These are phyloP conservation scores for Epirrita christyi DNA, from an alignment of 2,888 invertebrate genomes.

Conservation along the genomic window DNA sequence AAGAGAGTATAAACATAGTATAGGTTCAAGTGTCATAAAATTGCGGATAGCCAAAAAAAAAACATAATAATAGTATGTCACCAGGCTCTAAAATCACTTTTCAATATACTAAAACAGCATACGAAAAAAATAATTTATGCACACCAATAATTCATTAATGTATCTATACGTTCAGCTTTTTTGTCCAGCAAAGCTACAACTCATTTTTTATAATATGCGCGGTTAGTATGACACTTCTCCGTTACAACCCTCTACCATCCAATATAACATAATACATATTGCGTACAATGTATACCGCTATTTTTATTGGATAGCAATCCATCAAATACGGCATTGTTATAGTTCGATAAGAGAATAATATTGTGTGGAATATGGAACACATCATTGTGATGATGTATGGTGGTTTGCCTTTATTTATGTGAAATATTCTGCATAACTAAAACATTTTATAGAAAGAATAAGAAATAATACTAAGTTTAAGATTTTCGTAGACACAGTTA, in stretches of 20 bases:
- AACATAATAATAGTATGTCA: no score
- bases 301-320: slow-evolving; percentile 54
- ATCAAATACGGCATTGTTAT: slow-evolving; percentile 54
- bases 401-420: background rate
- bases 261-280: slow-evolving; percentile 9
- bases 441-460: background rate
- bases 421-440: no score
- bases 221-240: background rate
- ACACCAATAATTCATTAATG: no score
- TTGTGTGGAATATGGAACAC: slow-evolving; percentile 48
- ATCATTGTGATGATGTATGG: slow-evolving; percentile 34
- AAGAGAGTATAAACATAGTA: no score
- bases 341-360: slow-evolving; percentile 53
- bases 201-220: background rate
- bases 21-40: no score
- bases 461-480: background rate
- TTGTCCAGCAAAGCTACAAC: background rate
- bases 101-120: no score
- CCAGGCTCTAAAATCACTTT: no score
- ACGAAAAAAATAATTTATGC: no score
- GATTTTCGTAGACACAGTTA: no score
- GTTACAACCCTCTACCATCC: slow-evolving; percentile 1
- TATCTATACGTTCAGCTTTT: no score
- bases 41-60: no score
- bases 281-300: slow-evolving; percentile 21